Conservation (phyloP, 92 coral and sea anemone genomes). For the Actinostola sp. region DNA sequence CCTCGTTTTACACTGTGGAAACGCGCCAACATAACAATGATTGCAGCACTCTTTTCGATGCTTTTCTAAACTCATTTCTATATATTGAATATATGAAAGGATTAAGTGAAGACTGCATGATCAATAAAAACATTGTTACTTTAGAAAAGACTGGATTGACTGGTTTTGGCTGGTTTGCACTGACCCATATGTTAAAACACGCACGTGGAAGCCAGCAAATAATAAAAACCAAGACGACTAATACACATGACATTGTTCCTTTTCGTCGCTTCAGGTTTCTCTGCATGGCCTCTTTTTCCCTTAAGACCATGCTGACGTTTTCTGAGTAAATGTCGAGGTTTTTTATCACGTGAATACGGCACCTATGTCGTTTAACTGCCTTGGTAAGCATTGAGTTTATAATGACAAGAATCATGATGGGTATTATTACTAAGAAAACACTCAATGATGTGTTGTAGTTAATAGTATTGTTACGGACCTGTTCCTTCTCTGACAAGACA, state of each 20-base stretch:
- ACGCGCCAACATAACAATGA: background rate
- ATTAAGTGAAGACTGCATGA: slow-evolving; percentile 56
- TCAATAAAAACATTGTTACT: slow-evolving; percentile 45
- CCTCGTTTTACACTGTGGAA: background rate
- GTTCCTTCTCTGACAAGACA: background rate
- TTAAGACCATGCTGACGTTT: background rate
- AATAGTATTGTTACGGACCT: slow-evolving; percentile 22
- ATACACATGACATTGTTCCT: slow-evolving; percentile 59
- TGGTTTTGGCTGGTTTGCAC: background rate
- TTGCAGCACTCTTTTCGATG: slow-evolving; percentile 24
- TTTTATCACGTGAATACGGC: slow-evolving; percentile 21
- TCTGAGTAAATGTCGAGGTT: slow-evolving; percentile 28
- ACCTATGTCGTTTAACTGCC: slow-evolving; percentile 46
- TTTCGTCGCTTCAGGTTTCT: slow-evolving; percentile 16
- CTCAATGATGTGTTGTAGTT: slow-evolving; percentile 22
- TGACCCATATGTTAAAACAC: slow-evolving; percentile 1
- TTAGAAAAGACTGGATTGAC: slow-evolving; percentile 43
- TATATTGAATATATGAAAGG: slow-evolving; percentile 68
- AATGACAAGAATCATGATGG: slow-evolving; percentile 18
- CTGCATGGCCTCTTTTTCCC: background rate
- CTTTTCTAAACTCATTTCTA: slow-evolving; percentile 58
- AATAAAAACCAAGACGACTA: slow-evolving; percentile 43
- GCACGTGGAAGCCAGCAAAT: slow-evolving; percentile 64
- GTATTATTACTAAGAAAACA: slow-evolving; percentile 24
- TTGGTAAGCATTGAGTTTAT: slow-evolving; percentile 46